phyloP scores from a whole-genome alignment of 2,888 invertebrate species.

The Lasioglossum pauxillum region DNA sequence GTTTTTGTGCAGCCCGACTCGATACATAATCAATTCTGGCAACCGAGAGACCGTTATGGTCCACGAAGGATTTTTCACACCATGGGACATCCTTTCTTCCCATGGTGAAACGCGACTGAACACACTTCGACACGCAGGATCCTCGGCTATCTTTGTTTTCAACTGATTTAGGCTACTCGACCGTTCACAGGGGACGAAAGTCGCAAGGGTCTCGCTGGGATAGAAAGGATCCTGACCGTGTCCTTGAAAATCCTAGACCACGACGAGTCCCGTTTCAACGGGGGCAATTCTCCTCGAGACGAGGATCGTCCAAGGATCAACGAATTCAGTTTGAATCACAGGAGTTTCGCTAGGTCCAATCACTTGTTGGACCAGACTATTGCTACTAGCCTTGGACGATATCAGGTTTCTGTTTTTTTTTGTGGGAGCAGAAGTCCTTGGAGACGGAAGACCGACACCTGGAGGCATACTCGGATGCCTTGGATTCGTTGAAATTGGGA shows the following conservation, averaged over 20 bases:
- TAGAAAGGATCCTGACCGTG: neutral
- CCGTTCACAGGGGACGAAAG: neutral
- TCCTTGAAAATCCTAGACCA: neutral
- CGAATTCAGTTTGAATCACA: conserved; percentile 51
- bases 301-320: conserved; percentile 27
- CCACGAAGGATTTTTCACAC: neutral
- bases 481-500: neutral
- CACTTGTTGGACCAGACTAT: conserved; percentile 30
- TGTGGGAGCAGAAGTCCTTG: conserved; percentile 4
- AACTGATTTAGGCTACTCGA: conserved; percentile 1
- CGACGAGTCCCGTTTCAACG: conserved; percentile 9
- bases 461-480: neutral
- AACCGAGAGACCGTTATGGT: neutral
- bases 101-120: neutral
- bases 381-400: conserved; percentile 39
- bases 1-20: conserved; percentile 48
- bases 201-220: neutral
- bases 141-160: neutral
- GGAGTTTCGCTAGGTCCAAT: conserved; percentile 26
- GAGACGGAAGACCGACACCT: neutral
- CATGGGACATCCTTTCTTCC: neutral
- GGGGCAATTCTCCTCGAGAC: conserved; percentile 38
- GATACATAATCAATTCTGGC: neutral
- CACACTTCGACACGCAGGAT: neutral
- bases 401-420: neutral